phyloP scores from a whole-genome alignment of 2,888 invertebrate genomes.

The Cynaeus angustus region DNA sequence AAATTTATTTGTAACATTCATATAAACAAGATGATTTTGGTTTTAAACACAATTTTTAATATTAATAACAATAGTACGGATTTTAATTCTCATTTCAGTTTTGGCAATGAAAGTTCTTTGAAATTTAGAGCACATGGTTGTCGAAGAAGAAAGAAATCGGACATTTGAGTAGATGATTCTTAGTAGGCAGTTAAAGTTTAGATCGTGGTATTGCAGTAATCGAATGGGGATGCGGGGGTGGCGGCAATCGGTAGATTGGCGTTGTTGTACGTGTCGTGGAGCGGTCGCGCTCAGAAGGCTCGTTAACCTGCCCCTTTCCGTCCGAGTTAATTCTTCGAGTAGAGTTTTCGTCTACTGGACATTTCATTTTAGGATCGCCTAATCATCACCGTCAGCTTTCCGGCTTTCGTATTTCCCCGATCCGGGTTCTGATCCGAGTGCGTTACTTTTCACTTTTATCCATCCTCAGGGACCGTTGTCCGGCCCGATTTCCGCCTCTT shows the following conservation, averaged over 20 bases:
- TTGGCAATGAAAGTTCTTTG: too few relatives aligned
- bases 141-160: slow-evolving; percentile 11
- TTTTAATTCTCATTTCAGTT: too few relatives aligned
- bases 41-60: too few relatives aligned
- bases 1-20: too few relatives aligned
- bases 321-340: slow-evolving; percentile 59
- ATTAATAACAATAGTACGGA: too few relatives aligned
- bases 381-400: slow-evolving; percentile 56
- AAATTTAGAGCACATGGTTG: background rate
- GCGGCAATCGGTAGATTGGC: slow-evolving; percentile 58
- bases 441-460: slow-evolving; percentile 72
- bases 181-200: slow-evolving; percentile 9
- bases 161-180: slow-evolving; percentile 8
- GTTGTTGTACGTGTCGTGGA: slow-evolving; percentile 59
- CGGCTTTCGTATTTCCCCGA: slow-evolving; percentile 51
- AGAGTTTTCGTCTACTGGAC: slow-evolving; percentile 45
- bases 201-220: slow-evolving; percentile 27
- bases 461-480: slow-evolving; percentile 70
- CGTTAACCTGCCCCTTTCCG: slow-evolving; percentile 61
- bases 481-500: slow-evolving; percentile 67
- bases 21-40: too few relatives aligned
- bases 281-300: slow-evolving; percentile 49
- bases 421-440: slow-evolving; percentile 59
- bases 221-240: slow-evolving; percentile 20
- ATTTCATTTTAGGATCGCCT: slow-evolving; percentile 60